Evolutionary conservation across 2,113 vertebrate species (phyloP).

Genomic region (Glareola pratincola): DNA sequence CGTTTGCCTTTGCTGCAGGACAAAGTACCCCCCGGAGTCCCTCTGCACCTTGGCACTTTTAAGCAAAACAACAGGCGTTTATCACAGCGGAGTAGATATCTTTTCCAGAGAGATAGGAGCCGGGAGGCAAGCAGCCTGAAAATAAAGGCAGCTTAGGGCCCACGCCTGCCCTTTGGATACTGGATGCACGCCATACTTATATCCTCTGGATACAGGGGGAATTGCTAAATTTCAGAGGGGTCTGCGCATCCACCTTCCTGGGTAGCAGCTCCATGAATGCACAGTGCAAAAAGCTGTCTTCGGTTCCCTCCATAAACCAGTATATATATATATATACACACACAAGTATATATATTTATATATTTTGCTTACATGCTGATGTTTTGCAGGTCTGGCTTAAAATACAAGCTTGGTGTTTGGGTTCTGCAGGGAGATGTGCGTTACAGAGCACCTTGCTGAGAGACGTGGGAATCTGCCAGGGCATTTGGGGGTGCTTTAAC

Average conservation of each 20-base stretch:
- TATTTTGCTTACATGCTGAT: neutral
- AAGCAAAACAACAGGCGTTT: neutral
- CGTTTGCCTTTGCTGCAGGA: neutral
- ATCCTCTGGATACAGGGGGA: neutral
- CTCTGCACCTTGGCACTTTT: neutral
- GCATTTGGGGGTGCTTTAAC: neutral
- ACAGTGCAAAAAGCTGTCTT: neutral
- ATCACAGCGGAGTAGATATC: neutral
- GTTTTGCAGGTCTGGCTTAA: neutral
- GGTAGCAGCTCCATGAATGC: neutral
- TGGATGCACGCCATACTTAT: accelerated
- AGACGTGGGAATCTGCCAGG: neutral
- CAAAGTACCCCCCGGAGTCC: neutral
- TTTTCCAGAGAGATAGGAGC: neutral
- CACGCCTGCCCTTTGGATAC: neutral
- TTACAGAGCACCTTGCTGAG: neutral
- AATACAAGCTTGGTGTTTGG: neutral
- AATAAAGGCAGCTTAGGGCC: neutral
- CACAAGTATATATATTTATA: neutral
- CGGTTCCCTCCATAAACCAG: too few species aligned
- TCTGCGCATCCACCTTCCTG: neutral
- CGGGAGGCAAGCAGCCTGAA: neutral
- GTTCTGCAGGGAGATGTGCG: neutral
- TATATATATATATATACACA: too few species aligned
- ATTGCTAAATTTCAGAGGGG: neutral